Conservation (phyloP, 1,140 invertebrate genomes). For the Eupristina koningsbergeri region DNA sequence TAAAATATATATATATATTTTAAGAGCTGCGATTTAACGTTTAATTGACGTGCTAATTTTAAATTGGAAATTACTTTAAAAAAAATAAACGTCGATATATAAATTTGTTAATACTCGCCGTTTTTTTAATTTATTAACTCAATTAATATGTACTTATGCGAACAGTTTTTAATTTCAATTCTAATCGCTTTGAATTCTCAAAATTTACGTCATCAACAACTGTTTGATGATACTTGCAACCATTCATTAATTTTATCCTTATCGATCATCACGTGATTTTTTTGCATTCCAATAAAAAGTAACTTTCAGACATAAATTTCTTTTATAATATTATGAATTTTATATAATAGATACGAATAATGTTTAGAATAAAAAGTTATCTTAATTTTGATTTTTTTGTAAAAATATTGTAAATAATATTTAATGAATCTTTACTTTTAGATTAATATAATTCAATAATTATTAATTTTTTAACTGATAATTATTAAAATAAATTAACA, state of each 20-base stretch:
- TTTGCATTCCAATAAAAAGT: too few relatives aligned
- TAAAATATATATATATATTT: too few relatives aligned
- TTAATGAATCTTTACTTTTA: neutral
- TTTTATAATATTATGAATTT: neutral
- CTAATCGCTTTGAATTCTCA: neutral
- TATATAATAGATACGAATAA: neutral
- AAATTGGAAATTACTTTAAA: too few relatives aligned
- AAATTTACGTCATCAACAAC: neutral
- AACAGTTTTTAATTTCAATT: neutral
- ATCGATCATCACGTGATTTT: too few relatives aligned
- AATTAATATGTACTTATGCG: neutral
- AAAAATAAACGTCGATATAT: too few relatives aligned
- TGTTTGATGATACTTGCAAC: neutral
- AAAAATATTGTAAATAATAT: neutral
- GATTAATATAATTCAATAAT: neutral
- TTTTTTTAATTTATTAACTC: neutral
- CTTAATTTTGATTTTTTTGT: neutral
- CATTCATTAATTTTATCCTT: neutral
- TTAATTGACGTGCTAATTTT: too few relatives aligned
- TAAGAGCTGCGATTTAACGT: too few relatives aligned
- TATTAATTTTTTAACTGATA: neutral
- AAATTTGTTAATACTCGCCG: too few relatives aligned
- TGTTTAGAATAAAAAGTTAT: neutral
- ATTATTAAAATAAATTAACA: neutral
- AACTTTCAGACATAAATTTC: neutral